phyloP scores from a whole-genome alignment of 2,888 invertebrate genomes.

The Thysanoteuthis rhombus region DNA sequence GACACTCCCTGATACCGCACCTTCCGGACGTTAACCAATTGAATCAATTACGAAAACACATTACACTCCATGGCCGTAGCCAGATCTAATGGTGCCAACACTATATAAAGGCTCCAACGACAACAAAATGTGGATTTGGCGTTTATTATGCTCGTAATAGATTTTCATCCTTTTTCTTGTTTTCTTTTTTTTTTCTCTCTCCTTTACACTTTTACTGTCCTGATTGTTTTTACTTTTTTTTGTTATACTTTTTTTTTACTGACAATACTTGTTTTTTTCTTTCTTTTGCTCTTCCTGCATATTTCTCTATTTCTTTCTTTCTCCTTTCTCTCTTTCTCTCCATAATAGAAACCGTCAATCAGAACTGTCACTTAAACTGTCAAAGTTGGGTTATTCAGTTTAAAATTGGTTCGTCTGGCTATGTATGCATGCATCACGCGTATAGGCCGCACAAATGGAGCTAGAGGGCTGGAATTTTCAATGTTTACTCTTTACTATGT shows the following conservation, averaged over 20 bases:
- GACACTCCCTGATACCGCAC: not conserved
- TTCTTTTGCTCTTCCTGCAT: not conserved
- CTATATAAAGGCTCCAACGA: not conserved
- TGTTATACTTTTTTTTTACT: too few species aligned
- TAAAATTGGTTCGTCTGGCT: too few species aligned
- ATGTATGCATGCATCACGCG: too few species aligned
- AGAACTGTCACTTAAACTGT: too few species aligned
- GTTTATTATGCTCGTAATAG: not conserved
- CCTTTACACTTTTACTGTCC: not conserved
- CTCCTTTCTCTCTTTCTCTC: too few species aligned
- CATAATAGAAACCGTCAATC: too few species aligned
- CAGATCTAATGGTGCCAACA: constrained; percentile 12
- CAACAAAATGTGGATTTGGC: not conserved
- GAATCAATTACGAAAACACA: not conserved
- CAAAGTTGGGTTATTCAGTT: too few species aligned
- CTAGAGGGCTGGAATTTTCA: too few species aligned
- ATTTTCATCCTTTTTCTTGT: not conserved
- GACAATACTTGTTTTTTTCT: not conserved
- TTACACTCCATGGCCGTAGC: not conserved
- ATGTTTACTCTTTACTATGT: too few species aligned
- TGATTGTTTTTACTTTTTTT: not conserved
- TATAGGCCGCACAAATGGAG: too few species aligned
- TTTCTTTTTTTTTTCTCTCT: not conserved
- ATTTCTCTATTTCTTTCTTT: too few species aligned
- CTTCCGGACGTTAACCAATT: not conserved